These are phyloP conservation scores for Pseudopleuronectes americanus DNA, from an alignment of 2,797 vertebrate genomes.

Conservation along the genomic window DNA sequence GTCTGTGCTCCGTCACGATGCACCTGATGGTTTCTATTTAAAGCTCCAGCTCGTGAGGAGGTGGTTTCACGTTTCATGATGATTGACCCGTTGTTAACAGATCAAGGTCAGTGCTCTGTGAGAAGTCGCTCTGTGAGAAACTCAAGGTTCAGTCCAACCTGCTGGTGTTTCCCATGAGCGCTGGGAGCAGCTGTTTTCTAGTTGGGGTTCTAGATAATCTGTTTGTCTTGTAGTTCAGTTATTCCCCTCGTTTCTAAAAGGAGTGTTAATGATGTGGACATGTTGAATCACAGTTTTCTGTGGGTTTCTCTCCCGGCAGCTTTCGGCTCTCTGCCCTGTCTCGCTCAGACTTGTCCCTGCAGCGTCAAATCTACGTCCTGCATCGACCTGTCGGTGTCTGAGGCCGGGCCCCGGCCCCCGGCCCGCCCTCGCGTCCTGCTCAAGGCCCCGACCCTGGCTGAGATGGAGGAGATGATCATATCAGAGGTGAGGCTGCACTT, in stretches of 20 bases:
- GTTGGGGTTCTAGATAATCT: too few relatives aligned
- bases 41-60: not conserved
- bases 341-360: slow-evolving; percentile 85
- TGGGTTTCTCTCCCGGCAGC: slow-evolving; percentile 72
- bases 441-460: slow-evolving; percentile 94
- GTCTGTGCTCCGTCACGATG: too few relatives aligned
- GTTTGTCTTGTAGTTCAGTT: not conserved
- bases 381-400: slow-evolving; percentile 87
- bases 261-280: not conserved
- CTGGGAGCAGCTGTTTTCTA: too few relatives aligned
- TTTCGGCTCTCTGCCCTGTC: slow-evolving; percentile 94
- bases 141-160: too few relatives aligned
- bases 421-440: slow-evolving; percentile 88
- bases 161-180: too few relatives aligned
- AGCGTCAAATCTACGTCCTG: slow-evolving; percentile 90
- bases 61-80: slow-evolving; percentile 37
- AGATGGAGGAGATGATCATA: slow-evolving; percentile 97
- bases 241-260: not conserved
- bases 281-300: too few relatives aligned
- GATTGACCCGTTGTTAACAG: slow-evolving; percentile 50
- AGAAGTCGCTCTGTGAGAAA: too few relatives aligned
- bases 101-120: slow-evolving; percentile 18
- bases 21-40: too few relatives aligned
- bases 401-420: slow-evolving; percentile 39
- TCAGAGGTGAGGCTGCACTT: slow-evolving; percentile 85